Evolutionary conservation across 2,797 vertebrate genomes (phyloP).

Genomic region (Siniperca undulata): DNA sequence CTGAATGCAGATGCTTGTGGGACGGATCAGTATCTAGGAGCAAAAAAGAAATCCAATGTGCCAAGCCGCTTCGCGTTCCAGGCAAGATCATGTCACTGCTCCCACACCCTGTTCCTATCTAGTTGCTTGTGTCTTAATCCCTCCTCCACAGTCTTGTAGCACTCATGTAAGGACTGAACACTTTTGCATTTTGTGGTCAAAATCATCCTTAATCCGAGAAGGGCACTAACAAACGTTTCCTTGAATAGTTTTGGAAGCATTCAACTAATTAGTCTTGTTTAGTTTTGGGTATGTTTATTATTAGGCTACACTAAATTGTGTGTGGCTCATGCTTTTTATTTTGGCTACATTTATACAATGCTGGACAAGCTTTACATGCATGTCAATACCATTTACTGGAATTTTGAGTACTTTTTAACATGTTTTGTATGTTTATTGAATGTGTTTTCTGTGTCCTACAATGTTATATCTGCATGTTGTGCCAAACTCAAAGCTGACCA

Average conservation of each 20-base stretch:
- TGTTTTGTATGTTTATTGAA: too few relatives aligned
- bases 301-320: not conserved
- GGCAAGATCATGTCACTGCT: constrained; percentile 16
- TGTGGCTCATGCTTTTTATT: not conserved
- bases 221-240: not conserved
- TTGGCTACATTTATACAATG: not conserved
- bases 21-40: constrained; percentile 10
- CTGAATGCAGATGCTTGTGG: not conserved
- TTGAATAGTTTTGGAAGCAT: not conserved
- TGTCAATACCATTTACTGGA: not conserved
- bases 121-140: constrained; percentile 10
- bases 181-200: not conserved
- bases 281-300: not conserved
- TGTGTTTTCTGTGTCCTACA: not conserved
- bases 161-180: constrained; percentile 1
- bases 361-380: not conserved
- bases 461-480: not conserved
- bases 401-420: not conserved
- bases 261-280: not conserved
- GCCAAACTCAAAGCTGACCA: not conserved
- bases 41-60: not conserved
- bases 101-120: constrained; percentile 14
- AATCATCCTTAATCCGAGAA: not conserved
- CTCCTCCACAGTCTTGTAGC: not conserved
- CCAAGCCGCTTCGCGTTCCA: not conserved